Percentiles rank a stretch among this genome's conserved stretches.
Evolutionary conservation across 1,140 invertebrate species (phyloP).

Genomic region (Drosophila malerkotliana): DNA sequence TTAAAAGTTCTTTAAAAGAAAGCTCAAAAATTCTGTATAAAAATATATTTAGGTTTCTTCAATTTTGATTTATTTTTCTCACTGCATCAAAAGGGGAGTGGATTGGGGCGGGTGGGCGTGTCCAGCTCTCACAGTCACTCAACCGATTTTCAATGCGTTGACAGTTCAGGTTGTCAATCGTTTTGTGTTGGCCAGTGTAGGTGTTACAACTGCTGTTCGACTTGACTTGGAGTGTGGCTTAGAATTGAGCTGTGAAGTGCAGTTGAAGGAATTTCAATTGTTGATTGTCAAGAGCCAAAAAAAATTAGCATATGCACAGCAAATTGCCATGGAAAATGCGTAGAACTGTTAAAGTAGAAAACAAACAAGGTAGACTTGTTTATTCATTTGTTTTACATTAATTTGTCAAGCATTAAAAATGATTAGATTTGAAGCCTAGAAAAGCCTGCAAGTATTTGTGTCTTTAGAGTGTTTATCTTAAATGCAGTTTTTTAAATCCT

Average conservation of each 20-base stretch:
- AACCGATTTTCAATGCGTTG: constrained; percentile 73
- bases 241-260: constrained; percentile 71
- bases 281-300: constrained; percentile 55
- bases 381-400: background rate
- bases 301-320: constrained; percentile 40
- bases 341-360: constrained; percentile 9
- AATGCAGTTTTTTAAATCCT: too few relatives aligned
- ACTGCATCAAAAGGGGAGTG: background rate
- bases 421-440: background rate
- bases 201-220: constrained; percentile 52
- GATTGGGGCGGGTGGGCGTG: constrained; percentile 39
- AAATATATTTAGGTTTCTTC: too few relatives aligned
- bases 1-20: too few relatives aligned
- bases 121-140: constrained; percentile 53
- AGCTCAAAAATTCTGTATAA: too few relatives aligned
- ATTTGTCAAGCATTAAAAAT: background rate
- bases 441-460: too few relatives aligned
- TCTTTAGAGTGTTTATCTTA: too few relatives aligned
- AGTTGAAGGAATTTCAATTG: constrained; percentile 57
- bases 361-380: constrained; percentile 8
- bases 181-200: constrained; percentile 61
- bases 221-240: constrained; percentile 34
- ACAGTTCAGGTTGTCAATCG: constrained; percentile 76
- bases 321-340: constrained; percentile 33
- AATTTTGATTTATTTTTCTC: background rate